Base-by-base conservation (phyloP, 2,113 vertebrate species). In the Morone saxatilis region DNA sequence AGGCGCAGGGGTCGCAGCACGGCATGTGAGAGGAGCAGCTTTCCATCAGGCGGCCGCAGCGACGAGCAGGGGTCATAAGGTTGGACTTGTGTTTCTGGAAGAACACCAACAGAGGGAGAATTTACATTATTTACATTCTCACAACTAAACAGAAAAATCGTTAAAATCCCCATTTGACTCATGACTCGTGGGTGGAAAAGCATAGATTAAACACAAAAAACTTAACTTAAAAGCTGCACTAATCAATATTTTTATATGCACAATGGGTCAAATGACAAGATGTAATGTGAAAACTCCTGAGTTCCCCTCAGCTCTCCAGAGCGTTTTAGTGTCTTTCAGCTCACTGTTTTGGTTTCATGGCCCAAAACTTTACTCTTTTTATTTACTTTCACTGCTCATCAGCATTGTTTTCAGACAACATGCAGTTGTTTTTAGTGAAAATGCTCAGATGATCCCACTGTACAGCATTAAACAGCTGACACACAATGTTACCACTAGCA, bases 1-100 rank as follows among this genome's bases (percentile, higher is more conserved):
- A 89, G 51, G 94, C 85, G 9, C 96, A 96, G 20, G 95, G 94
- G 72, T 95, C 92, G 4, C 96, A 96, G 89, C 95, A 96, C 2
- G 84, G 91, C 31, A 85, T 6, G 1, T 84, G 65, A 20, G 84
- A 31, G 1, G 92, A 91, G 88, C 95, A 96, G 81, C n/a, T 91
- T 47, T 95, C 95, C 91, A 90, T 94, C 71, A 93, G 59, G 17
- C 84, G 90, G 41, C 93, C 75, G 12, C 95, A 96, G 75, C 91
- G 93, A 0, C 86, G 90, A 0, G 66, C 85, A 0, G 90, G 92
- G 6, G 63, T 60, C n/a, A 71, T 0, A 0, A 43, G 7, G 60
- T 83, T 89, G 0, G 76, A 50, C 36, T 70, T 92, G 45, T 73
- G 50, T 60, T 78, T 93, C 93, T 95, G 78, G 59, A 86, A 59